These are phyloP conservation scores for Ispidina picta DNA, from an alignment of 2,797 vertebrate genomes.

Conservation along the genomic window DNA sequence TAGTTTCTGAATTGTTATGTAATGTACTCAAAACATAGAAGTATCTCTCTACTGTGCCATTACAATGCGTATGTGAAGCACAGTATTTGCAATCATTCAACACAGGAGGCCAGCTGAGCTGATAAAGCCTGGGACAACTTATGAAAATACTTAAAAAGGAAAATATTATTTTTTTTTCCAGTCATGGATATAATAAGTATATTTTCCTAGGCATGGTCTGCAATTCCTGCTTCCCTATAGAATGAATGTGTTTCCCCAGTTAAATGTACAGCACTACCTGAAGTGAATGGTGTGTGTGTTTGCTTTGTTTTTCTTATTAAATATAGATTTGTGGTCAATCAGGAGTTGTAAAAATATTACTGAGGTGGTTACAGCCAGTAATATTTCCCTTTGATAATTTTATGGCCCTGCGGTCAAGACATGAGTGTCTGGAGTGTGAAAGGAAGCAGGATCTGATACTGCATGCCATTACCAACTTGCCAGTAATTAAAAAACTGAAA, in stretches of 20 bases:
- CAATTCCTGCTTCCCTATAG: conserved; percentile 17
- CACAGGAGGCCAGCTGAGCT: background rate
- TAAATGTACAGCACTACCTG: background rate
- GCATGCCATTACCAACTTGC: conserved; percentile 58
- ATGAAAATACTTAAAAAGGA: conserved; percentile 43
- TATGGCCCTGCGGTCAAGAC: conserved; percentile 64
- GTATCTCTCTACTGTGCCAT: background rate
- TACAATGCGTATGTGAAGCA: background rate
- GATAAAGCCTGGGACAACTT: conserved; percentile 52
- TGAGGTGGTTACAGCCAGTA: conserved; percentile 63
- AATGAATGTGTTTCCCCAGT: conserved; percentile 8
- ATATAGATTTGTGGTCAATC: conserved; percentile 72
- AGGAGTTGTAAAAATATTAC: conserved; percentile 67
- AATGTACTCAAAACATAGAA: background rate
- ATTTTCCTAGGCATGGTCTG: conserved; percentile 37
- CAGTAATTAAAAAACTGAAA: conserved; percentile 63
- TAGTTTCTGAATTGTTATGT: conserved; percentile 25
- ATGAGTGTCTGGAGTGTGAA: conserved; percentile 63
- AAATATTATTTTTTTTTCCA: conserved; percentile 40
- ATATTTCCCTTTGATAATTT: conserved; percentile 70
- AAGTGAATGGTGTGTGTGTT: conserved; percentile 64
- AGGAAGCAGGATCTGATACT: conserved; percentile 66
- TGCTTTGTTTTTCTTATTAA: conserved; percentile 70
- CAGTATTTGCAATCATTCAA: conserved; percentile 34
- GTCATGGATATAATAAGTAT: conserved; percentile 30